These are phyloP conservation scores for Percopsis transmontana DNA, from an alignment of 2,113 vertebrate genomes.

Conservation along the genomic window DNA sequence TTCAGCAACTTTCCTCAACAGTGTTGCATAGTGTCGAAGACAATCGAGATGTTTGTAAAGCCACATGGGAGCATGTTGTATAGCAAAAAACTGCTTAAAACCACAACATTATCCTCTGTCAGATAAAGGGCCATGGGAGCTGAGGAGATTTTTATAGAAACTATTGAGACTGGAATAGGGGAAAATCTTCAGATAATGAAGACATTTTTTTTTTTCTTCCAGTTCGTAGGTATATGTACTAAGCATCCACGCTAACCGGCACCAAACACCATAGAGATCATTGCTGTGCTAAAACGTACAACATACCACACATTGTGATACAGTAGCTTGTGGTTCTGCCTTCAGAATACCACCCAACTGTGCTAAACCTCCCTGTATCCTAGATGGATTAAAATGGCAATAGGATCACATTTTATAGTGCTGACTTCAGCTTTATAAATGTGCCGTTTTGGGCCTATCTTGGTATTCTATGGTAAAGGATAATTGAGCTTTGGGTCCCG, in stretches of 20 bases:
- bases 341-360: not conserved
- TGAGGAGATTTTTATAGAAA: conserved; percentile 24
- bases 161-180: conserved; percentile 26
- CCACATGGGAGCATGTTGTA: conserved; percentile 42
- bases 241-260: too few relatives aligned
- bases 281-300: too few relatives aligned
- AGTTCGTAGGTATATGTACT: too few relatives aligned
- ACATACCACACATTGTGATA: too few relatives aligned
- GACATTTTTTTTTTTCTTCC: too few relatives aligned
- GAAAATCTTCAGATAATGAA: too few relatives aligned
- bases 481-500: not conserved
- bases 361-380: not conserved
- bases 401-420: not conserved
- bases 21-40: conserved; percentile 44
- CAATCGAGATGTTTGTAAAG: conserved; percentile 49
- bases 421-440: conserved; percentile 8
- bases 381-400: not conserved
- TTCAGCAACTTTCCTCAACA: conserved; percentile 41
- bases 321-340: not conserved
- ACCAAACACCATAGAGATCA: not conserved
- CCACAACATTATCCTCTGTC: conserved; percentile 18
- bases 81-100: conserved; percentile 33
- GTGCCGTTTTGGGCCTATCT: not conserved
- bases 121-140: conserved; percentile 25
- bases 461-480: conserved; percentile 13